Conservation (phyloP, 2,113 vertebrate species). For the Conger conger region DNA sequence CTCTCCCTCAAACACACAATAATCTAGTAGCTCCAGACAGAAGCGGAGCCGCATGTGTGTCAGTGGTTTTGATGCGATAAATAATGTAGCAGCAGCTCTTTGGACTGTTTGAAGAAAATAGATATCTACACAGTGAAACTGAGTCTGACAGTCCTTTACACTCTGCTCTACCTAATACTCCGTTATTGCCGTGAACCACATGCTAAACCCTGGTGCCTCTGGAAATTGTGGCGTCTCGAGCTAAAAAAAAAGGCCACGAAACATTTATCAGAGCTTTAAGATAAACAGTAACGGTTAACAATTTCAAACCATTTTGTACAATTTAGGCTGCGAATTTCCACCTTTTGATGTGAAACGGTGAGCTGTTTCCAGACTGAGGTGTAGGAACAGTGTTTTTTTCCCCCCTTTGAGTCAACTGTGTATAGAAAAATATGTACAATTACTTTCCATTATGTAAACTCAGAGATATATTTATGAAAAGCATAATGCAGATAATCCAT, state of each 20-base stretch:
- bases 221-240: slow-evolving; percentile 59
- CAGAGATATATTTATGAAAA: slow-evolving; percentile 30
- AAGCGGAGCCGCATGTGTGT: slow-evolving; percentile 47
- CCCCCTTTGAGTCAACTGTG: background rate
- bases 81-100: slow-evolving; percentile 35
- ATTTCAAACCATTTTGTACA: slow-evolving; percentile 57
- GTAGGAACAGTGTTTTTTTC: background rate
- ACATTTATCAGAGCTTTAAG: slow-evolving; percentile 61
- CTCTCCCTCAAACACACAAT: slow-evolving; percentile 55
- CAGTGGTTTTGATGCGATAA: slow-evolving; percentile 37
- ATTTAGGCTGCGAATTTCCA: slow-evolving; percentile 48
- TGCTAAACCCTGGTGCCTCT: slow-evolving; percentile 40
- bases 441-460: slow-evolving; percentile 56
- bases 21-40: slow-evolving; percentile 55
- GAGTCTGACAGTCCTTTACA: slow-evolving; percentile 38
- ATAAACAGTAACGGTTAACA: slow-evolving; percentile 63
- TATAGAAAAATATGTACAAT: slow-evolving; percentile 28
- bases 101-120: slow-evolving; percentile 44
- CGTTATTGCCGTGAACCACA: slow-evolving; percentile 38
- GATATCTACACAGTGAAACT: slow-evolving; percentile 43
- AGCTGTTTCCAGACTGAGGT: slow-evolving; percentile 40
- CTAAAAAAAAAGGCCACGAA: slow-evolving; percentile 59
- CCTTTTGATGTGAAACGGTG: slow-evolving; percentile 18
- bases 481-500: slow-evolving; percentile 37
- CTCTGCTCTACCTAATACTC: slow-evolving; percentile 31